Conservation (phyloP, 1,140 invertebrate genomes). For the Rhyacophila brunnea region DNA sequence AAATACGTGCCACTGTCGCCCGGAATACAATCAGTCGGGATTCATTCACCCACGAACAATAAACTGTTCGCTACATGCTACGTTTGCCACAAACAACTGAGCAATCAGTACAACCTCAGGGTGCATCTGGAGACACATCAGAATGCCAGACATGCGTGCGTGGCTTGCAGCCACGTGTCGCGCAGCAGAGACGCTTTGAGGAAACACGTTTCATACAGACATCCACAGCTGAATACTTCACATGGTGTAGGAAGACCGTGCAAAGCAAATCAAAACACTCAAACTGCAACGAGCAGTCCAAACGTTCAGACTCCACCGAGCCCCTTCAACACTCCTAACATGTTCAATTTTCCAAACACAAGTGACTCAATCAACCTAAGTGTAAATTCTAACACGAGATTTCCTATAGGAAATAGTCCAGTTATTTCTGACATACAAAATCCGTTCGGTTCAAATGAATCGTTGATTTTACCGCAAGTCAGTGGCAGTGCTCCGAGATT, state of each 20-base stretch:
- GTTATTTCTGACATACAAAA: not conserved
- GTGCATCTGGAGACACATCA: slow-evolving; percentile 89
- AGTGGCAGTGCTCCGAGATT: too few relatives aligned
- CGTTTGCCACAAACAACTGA: slow-evolving; percentile 82
- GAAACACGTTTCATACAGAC: slow-evolving; percentile 85
- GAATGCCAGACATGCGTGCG: slow-evolving; percentile 75
- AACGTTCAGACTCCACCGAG: slow-evolving; percentile 11
- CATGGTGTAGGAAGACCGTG: slow-evolving; percentile 32
- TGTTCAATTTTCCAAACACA: slow-evolving; percentile 23
- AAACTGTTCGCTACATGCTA: slow-evolving; percentile 68
- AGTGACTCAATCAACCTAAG: slow-evolving; percentile 19
- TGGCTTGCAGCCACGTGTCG: slow-evolving; percentile 81
- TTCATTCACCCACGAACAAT: slow-evolving; percentile 35
- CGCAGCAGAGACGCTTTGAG: slow-evolving; percentile 80
- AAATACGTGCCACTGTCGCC: slow-evolving; percentile 27
- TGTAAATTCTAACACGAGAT: slow-evolving; percentile 6
- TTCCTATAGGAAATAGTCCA: not conserved
- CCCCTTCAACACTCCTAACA: slow-evolving; percentile 9
- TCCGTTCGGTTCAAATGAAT: not conserved
- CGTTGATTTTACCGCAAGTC: too few relatives aligned
- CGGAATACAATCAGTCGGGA: slow-evolving; percentile 19
- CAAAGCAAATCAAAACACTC: slow-evolving; percentile 28
- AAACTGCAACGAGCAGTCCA: not conserved
- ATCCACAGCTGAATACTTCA: slow-evolving; percentile 51
- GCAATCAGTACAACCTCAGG: slow-evolving; percentile 85